Conservation (phyloP, 2,888 invertebrate genomes). For the Mimachlamys varia region DNA sequence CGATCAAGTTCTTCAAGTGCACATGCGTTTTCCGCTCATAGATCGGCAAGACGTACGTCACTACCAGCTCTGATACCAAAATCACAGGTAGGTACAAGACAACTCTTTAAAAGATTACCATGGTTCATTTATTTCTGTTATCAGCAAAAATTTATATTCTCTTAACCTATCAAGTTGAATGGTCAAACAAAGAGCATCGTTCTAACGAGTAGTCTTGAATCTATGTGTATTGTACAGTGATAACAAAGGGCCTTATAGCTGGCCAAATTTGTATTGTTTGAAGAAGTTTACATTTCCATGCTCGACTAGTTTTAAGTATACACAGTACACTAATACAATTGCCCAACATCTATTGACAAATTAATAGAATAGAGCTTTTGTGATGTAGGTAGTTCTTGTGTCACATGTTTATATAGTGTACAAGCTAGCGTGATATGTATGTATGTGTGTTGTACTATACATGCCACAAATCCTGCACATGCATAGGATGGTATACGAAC, state of each 20-base stretch:
- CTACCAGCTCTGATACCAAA: slow-evolving; percentile 80
- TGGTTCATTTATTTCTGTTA: slow-evolving; percentile 31
- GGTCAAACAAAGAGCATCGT: not conserved
- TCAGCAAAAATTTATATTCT: not conserved
- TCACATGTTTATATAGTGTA: not conserved
- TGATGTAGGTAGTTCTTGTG: not conserved
- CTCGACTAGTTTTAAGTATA: slow-evolving; percentile 18
- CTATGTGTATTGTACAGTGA: slow-evolving; percentile 1
- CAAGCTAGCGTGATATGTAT: not conserved
- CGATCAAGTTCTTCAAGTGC: slow-evolving; percentile 77
- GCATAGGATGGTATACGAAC: not conserved
- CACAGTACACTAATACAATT: slow-evolving; percentile 34
- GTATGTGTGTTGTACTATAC: not conserved
- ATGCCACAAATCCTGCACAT: not conserved
- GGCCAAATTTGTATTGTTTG: slow-evolving; percentile 21
- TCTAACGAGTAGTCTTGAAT: not conserved
- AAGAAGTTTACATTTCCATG: slow-evolving; percentile 27
- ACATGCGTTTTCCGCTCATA: slow-evolving; percentile 73
- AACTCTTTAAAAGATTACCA: not conserved
- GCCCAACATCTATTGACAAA: slow-evolving; percentile 13
- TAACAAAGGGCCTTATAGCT: slow-evolving; percentile 13
- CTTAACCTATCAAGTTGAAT: slow-evolving; percentile 25
- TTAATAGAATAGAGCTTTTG: slow-evolving; percentile 27
- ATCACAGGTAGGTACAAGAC: slow-evolving; percentile 70
- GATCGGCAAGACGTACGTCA: slow-evolving; percentile 78